Evolutionary conservation across 2,797 vertebrate species (phyloP).

Genomic region (Hirundo rustica): DNA sequence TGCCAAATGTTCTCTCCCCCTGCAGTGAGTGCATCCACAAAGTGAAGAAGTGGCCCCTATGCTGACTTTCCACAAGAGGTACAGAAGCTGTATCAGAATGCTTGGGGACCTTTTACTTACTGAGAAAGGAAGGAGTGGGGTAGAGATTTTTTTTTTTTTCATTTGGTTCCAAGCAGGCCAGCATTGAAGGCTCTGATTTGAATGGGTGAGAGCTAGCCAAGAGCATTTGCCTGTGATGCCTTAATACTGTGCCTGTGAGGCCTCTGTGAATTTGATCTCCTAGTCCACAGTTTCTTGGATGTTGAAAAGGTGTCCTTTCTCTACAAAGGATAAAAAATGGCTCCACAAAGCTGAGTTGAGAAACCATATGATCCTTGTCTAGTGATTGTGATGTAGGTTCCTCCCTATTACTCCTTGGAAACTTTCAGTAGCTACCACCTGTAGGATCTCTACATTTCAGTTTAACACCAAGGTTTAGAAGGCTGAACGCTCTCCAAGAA

Average conservation of each 20-base stretch:
- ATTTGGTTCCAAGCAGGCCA: background rate
- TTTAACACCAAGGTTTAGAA: background rate
- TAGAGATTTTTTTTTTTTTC: background rate
- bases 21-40: background rate
- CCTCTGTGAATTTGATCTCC: background rate
- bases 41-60: background rate
- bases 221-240: background rate
- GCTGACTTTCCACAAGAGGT: background rate
- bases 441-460: background rate
- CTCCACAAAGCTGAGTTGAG: background rate
- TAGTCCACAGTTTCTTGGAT: background rate
- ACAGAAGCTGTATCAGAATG: background rate
- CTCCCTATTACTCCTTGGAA: background rate
- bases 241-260: background rate
- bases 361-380: background rate
- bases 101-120: background rate
- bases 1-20: background rate
- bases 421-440: background rate
- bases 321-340: background rate
- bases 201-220: background rate
- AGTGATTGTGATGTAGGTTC: background rate
- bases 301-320: background rate
- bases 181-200: background rate
- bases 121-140: background rate
- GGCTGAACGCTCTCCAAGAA: background rate